Base-by-base conservation (phyloP, 1,140 invertebrate genomes). In the Bombus difficillimus region DNA sequence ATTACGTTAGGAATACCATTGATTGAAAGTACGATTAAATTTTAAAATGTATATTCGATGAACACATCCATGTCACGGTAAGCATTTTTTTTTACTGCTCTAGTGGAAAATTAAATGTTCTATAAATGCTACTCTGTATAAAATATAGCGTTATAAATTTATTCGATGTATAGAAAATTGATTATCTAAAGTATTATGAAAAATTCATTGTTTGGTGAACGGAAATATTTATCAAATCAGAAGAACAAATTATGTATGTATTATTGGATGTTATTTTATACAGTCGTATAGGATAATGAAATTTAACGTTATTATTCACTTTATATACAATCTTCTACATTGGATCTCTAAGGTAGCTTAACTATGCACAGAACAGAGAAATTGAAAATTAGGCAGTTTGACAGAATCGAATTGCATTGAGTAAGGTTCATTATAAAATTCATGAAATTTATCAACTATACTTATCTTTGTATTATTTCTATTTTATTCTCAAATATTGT, bases 1-100 rank as follows among this genome's bases (percentile, higher is more conserved):
- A 37, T 25, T 75, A 37, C 47, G 34, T 75, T 59, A 59, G 28
- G 74, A 57, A 53, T 57, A 25, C 47, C 18, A 75, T 39, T 75
- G 43, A 57, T 75, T 57, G 28, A 75, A 59, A 75, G 74, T 57
- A 75, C 25, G 18, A 32, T 37, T 59, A 76, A 76, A 57, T 59
- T 57, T 76, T 37, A 59, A 59, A 72, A 10, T 32, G 8, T 9
- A 43, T 9, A 28, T 8, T 28, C 41, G 8, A 73, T 22, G n/a
- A n/a, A 41, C 71, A 28, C 8, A 25, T 43, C 13, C 71, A 9
- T 15, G 39, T 43, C 39, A 43, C 28, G 6, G 8, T 39, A 10
- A 34, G 15, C 32, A 43, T 43, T 43, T 22, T 43, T 73, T 43
- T 3, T 73, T 43, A 32, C 15, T 73, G 32, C n/a, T 41, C 39